Percentiles rank a stretch among this genome's conserved stretches.
phyloP scores from a whole-genome alignment of 2,113 vertebrate genomes.

The Urocolius indicus region DNA sequence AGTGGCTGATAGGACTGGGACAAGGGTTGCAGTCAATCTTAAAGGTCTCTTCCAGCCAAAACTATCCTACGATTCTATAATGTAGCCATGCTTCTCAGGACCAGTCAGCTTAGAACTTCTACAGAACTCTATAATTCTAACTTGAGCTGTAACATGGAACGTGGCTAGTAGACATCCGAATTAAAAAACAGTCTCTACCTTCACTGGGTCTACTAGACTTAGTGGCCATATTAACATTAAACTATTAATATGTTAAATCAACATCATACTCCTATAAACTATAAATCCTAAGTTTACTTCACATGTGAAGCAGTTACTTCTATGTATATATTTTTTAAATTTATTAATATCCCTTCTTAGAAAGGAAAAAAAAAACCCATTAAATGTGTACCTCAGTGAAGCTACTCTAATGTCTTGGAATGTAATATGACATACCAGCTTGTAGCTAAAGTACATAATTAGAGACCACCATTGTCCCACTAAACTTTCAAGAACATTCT shows the following conservation, averaged over 20 bases:
- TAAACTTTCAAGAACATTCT: not conserved
- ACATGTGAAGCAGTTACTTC: not conserved
- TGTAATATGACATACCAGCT: rapidly evolving
- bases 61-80: not conserved
- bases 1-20: too few relatives aligned
- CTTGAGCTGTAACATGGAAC: not conserved
- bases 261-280: not conserved
- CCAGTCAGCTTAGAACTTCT: not conserved
- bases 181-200: not conserved
- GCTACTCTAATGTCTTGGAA: not conserved
- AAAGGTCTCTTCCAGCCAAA: too few relatives aligned
- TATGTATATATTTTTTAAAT: not conserved
- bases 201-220: not conserved
- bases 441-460: not conserved
- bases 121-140: not conserved
- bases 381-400: not conserved
- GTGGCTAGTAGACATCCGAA: not conserved
- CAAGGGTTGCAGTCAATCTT: too few relatives aligned
- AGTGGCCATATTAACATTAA: not conserved
- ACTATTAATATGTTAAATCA: not conserved
- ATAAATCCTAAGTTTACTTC: not conserved
- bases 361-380: not conserved
- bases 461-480: not conserved
- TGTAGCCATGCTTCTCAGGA: not conserved
- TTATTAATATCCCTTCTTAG: not conserved